Conservation (phyloP, 2,113 vertebrate species). For the Diphyllodes magnificus region DNA sequence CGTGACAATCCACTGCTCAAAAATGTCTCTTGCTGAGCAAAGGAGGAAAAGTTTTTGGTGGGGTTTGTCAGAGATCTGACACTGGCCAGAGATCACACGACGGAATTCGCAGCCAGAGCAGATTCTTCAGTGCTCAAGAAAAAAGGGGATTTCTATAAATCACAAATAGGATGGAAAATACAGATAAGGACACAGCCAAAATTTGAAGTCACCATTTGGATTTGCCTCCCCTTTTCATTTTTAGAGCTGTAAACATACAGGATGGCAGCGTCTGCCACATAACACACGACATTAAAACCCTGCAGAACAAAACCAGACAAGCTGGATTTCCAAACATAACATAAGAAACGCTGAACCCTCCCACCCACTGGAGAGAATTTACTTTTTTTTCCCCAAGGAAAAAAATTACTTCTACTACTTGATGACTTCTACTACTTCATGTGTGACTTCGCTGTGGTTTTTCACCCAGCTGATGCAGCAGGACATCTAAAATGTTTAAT, state of each 20-base stretch:
- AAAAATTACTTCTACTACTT: neutral
- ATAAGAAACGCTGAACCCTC: neutral
- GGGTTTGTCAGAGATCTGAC: neutral
- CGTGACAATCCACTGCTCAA: neutral
- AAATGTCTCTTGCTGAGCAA: neutral
- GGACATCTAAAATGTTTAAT: neutral
- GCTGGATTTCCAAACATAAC: neutral
- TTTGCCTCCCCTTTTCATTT: neutral
- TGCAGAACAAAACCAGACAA: neutral
- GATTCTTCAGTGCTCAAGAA: neutral
- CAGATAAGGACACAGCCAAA: neutral
- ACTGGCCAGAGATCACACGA: neutral
- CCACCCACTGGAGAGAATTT: fast-evolving
- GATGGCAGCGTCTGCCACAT: neutral
- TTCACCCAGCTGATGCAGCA: neutral
- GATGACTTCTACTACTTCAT: fast-evolving
- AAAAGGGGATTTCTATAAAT: neutral
- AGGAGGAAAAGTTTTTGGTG: neutral
- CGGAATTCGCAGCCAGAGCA: neutral
- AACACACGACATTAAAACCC: neutral
- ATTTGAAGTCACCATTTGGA: neutral
- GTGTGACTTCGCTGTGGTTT: fast-evolving
- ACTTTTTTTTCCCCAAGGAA: neutral
- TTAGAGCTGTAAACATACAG: neutral
- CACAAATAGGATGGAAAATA: neutral